These are phyloP conservation scores for Fukomys damarensis DNA, from an alignment of 2,113 vertebrate species.

Conservation along the genomic window DNA sequence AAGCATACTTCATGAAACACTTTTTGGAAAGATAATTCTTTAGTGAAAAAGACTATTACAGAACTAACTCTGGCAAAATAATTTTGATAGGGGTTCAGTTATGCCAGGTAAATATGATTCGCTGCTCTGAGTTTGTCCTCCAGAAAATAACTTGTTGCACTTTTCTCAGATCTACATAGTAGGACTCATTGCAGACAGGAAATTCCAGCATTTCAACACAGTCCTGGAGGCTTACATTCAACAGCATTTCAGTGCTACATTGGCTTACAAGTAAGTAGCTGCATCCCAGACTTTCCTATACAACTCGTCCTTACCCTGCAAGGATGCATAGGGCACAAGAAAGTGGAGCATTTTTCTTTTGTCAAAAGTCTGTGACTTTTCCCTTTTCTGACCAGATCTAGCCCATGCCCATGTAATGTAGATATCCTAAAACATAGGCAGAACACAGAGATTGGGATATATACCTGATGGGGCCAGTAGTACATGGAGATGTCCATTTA, in stretches of 20 bases:
- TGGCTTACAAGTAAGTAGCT: constrained; percentile 96
- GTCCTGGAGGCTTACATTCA: constrained; percentile 98
- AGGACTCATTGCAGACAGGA: constrained; percentile 96
- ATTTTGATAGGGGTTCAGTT: not conserved
- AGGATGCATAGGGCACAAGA: not conserved
- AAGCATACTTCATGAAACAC: not conserved
- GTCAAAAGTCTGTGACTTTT: not conserved
- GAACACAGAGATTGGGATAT: not conserved
- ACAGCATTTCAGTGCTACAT: constrained; percentile 97
- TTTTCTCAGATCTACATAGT: constrained; percentile 96
- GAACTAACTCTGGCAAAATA: not conserved
- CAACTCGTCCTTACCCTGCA: not conserved
- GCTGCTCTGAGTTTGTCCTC: not conserved
- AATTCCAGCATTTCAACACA: constrained; percentile 98
- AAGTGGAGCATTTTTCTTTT: not conserved
- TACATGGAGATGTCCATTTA: not conserved
- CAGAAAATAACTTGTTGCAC: constrained; percentile 26
- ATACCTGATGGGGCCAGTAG: not conserved
- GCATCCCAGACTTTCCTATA: not conserved
- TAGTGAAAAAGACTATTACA: not conserved
- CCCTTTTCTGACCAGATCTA: not conserved
- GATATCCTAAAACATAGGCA: not conserved
- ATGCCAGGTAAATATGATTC: not conserved
- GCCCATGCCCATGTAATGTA: not conserved
- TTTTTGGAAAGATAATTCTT: not conserved